Evolutionary conservation across 2,797 vertebrate genomes (phyloP).

Genomic region (Perodicticus potto): DNA sequence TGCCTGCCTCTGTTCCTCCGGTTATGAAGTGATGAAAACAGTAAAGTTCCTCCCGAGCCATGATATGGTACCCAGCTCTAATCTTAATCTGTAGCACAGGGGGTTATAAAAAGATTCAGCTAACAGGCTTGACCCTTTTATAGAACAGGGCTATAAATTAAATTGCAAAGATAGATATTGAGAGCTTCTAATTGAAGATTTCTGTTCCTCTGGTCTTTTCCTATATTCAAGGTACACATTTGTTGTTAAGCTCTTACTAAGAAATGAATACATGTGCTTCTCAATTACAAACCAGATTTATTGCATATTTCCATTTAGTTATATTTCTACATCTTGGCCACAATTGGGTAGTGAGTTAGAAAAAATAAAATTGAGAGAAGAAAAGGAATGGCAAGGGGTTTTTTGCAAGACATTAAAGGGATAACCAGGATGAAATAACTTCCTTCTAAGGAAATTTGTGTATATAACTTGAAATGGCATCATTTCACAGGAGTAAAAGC

Average conservation of each 20-base stretch:
- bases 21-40: not conserved
- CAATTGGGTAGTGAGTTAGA: not conserved
- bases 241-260: constrained; percentile 6
- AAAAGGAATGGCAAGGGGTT: not conserved
- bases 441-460: constrained; percentile 28
- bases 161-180: not conserved
- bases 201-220: not conserved
- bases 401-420: constrained; percentile 12
- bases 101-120: not conserved
- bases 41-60: not conserved
- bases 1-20: not conserved
- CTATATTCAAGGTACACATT: not conserved
- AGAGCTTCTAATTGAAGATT: constrained; percentile 26
- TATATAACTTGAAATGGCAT: constrained; percentile 63
- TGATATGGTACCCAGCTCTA: not conserved
- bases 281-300: constrained; percentile 44
- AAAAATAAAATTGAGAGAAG: not conserved
- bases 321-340: constrained; percentile 20
- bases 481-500: constrained; percentile 50
- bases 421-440: constrained; percentile 56
- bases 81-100: not conserved
- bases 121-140: not conserved
- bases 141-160: constrained; percentile 34
- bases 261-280: not conserved
- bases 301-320: constrained; percentile 13